Evolutionary conservation across 1,140 invertebrate genomes (phyloP), one percentile per base, ranked within the genome.

Genomic region (Popillia japonica): DNA sequence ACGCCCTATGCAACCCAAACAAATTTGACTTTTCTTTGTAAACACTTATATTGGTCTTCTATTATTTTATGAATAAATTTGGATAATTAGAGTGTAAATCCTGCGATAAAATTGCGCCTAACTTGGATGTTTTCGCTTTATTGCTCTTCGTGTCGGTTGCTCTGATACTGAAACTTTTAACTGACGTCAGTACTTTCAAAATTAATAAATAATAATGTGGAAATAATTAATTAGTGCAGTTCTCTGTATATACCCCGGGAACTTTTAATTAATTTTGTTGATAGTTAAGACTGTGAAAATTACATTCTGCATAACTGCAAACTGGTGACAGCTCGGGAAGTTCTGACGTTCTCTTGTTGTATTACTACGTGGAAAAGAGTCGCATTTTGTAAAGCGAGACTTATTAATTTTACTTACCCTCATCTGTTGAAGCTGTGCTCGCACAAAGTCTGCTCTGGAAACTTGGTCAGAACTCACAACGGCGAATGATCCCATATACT

Each of bases 401-500:
- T 76, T 72, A 34, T 77, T 59, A 72, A 77, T 75, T 82, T 78
- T 82, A 88, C 89, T 88, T 84, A 93, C 93, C 88, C 91, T 90
- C 87, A 93, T 89, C 80, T 89, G 87, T 83, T 91, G 88, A 79
- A 92, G 86, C 80, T 91, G 89, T 23, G 87, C 86, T 77, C 90
- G 88, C 75, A 92, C 88, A 81, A 89, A 89, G 81, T 92, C 90
- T 75, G 89, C 90, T 85, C 91, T 88, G 79, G 90, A 88, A 82
- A 90, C 87, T 85, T 91, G 90, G 83, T 92, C 91, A 81, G 89
- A 88, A 83, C 91, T 91, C 82, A 88, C 88, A 84, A 93, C 92
- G 84, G 91, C 90, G 88, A 93, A 93, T 81, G 92, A 93, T 82
- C 93, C 93, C 90, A 93, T 92, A 86, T 94, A 94, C 93, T 94